These are phyloP conservation scores for Paragorgia papillata DNA, from an alignment of 92 coral and sea anemone species.

Conservation along the genomic window DNA sequence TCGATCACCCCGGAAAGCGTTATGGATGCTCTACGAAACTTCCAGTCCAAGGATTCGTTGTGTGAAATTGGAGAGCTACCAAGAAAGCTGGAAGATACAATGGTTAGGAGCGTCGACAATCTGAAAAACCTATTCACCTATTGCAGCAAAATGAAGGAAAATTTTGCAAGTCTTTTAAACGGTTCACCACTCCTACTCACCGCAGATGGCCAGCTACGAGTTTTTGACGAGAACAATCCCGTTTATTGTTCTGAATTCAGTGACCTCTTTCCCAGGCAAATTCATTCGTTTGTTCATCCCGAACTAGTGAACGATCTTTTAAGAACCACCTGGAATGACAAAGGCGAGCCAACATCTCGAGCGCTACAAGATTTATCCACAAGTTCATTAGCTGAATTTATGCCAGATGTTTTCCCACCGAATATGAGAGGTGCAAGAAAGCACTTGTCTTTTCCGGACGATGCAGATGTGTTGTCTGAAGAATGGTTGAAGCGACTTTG, in stretches of 20 bases:
- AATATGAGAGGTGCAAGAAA: slow-evolving; percentile 6
- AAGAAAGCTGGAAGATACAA: slow-evolving; percentile 25
- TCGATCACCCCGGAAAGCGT: slow-evolving; percentile 8
- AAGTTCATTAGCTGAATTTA: slow-evolving; percentile 2
- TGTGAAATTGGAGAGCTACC: slow-evolving; percentile 35
- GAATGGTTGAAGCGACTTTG: slow-evolving; percentile 44
- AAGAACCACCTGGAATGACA: not conserved
- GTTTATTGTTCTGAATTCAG: slow-evolving; percentile 35
- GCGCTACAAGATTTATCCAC: slow-evolving; percentile 2
- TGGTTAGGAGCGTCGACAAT: not conserved
- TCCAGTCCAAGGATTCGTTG: not conserved
- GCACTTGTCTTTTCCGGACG: slow-evolving; percentile 5
- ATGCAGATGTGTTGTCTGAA: not conserved
- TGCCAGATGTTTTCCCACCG: slow-evolving; percentile 8
- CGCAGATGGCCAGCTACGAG: slow-evolving; percentile 30
- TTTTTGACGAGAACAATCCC: slow-evolving; percentile 16
- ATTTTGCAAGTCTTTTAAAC: slow-evolving; percentile 1
- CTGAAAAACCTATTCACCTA: slow-evolving; percentile 23
- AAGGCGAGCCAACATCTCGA: not conserved
- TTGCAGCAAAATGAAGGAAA: slow-evolving; percentile 18
- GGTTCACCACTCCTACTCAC: slow-evolving; percentile 46
- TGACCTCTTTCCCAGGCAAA: slow-evolving; percentile 33
- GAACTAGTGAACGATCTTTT: slow-evolving; percentile 5
- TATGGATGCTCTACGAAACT: slow-evolving; percentile 7
- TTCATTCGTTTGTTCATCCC: slow-evolving; percentile 30